A percentile compares a stretch with the other conserved stretches of the same genome.
Evolutionary conservation across 92 coral and sea anemone genomes (phyloP).

Genomic region (Plumapathes pennacea): DNA sequence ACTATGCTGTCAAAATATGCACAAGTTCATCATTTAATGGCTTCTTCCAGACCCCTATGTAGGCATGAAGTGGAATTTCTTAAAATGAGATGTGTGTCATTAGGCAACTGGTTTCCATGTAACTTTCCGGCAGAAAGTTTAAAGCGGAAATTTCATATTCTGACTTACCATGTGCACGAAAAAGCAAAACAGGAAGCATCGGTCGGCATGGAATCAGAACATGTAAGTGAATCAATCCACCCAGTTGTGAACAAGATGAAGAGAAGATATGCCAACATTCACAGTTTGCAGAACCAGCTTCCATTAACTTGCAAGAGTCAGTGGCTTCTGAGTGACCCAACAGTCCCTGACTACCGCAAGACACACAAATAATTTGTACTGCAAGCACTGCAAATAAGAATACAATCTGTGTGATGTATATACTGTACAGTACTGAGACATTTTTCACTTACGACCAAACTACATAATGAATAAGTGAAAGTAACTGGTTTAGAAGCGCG

Average conservation of each 20-base stretch:
- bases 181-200: constrained; percentile 12
- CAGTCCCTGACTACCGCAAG: constrained; percentile 14
- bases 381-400: too few species aligned
- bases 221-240: constrained; percentile 31
- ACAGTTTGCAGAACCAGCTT: constrained; percentile 16
- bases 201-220: constrained; percentile 40
- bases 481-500: too few species aligned
- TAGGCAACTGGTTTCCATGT: constrained; percentile 39
- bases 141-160: constrained; percentile 33
- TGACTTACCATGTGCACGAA: constrained; percentile 32
- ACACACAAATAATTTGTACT: too few species aligned
- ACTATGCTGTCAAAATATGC: too few species aligned
- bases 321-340: constrained; percentile 45
- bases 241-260: constrained; percentile 34
- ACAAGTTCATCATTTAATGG: too few species aligned
- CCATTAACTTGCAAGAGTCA: constrained; percentile 19
- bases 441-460: too few species aligned
- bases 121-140: constrained; percentile 19
- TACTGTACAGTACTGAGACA: too few species aligned
- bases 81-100: constrained; percentile 12
- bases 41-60: too few species aligned
- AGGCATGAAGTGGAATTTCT: constrained; percentile 19
- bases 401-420: too few species aligned
- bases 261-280: constrained; percentile 24
- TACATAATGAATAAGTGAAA: too few species aligned